Evolutionary conservation across 2,797 vertebrate genomes (phyloP), one percentile per base, ranked within the genome.

Genomic region (Galaxias olidus): DNA sequence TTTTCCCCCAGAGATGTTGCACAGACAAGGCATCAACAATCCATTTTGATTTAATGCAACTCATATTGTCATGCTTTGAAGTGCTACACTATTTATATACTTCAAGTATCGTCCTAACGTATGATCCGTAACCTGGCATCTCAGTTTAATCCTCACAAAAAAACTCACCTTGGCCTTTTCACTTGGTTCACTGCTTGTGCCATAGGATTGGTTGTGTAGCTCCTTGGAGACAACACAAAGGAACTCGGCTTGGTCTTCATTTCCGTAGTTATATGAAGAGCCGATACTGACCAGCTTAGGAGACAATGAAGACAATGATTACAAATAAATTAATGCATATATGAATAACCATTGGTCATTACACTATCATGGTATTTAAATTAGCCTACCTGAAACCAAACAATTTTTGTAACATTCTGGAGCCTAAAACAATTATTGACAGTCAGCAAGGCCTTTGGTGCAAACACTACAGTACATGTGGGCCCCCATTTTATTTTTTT

Each of bases 151-250:
- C 11, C 14, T 47, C 46, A 47, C 46, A 47, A 8, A 47, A 47
- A 47, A 4, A 18, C 88, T 86, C 77, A 95, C 94, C 93, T 95
- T 95, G 79, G 94, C 94, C 71, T 95, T 95, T 85, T 94, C 93
- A 7, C 92, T 95, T 71, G 93, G 94, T 82, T 94, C 93, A 10
- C 92, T 93, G 82, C 89, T 85, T 45, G 87, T 92, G 82, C 94
- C 94, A 0, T 93, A 94, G 0, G 92, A 88, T 54, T 90, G 91
- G 78, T 93, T 95, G 84, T 94, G 92, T 78, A 95, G 84, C 85
- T 95, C 94, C 88, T 94, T 94, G 10, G 94, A 95, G 58, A 95
- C 94, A 55, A 95, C 94, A 46, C 94, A 95, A 60, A 95, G 90
- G 82, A 95, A 95, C 77, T 95, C 94, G 1, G 94, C 93, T 85